phyloP scores from a whole-genome alignment of 2,113 vertebrate species.

The Laterallus jamaicensis region DNA sequence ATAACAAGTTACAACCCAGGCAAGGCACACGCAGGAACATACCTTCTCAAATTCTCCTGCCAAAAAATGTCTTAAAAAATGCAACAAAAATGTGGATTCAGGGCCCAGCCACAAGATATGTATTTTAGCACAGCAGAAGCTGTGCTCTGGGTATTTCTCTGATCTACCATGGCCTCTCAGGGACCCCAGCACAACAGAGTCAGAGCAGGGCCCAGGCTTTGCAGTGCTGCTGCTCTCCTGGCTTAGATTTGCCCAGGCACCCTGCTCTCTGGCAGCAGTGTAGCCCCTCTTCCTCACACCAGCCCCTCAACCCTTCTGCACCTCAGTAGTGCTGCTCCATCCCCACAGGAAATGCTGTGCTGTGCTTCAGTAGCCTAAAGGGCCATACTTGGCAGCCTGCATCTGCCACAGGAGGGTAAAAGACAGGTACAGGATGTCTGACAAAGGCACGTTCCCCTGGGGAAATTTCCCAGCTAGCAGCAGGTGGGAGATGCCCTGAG shows the following conservation, averaged over 20 bases:
- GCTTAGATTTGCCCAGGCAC: not conserved
- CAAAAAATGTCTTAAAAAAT: not conserved
- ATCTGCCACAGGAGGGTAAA: not conserved
- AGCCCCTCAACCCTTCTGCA: not conserved
- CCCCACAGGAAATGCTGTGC: not conserved
- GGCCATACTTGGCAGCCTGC: not conserved
- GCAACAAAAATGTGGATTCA: not conserved
- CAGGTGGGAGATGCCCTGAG: not conserved
- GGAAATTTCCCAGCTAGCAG: not conserved
- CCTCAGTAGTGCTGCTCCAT: not conserved
- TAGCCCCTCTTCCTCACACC: not conserved
- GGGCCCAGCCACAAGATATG: not conserved
- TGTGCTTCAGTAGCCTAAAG: not conserved
- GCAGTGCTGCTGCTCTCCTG: not conserved
- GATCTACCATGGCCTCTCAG: fast-evolving
- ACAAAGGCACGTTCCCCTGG: not conserved
- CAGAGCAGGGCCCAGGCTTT: not conserved
- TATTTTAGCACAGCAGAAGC: not conserved
- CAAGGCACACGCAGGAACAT: not conserved
- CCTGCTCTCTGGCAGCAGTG: not conserved
- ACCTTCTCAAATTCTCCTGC: not conserved
- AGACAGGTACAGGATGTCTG: not conserved
- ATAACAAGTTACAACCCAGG: not conserved
- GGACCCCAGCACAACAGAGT: not conserved
- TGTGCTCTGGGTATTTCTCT: not conserved